These are phyloP conservation scores for Drosophila pandora DNA, from an alignment of 1,140 invertebrate genomes.

Conservation along the genomic window DNA sequence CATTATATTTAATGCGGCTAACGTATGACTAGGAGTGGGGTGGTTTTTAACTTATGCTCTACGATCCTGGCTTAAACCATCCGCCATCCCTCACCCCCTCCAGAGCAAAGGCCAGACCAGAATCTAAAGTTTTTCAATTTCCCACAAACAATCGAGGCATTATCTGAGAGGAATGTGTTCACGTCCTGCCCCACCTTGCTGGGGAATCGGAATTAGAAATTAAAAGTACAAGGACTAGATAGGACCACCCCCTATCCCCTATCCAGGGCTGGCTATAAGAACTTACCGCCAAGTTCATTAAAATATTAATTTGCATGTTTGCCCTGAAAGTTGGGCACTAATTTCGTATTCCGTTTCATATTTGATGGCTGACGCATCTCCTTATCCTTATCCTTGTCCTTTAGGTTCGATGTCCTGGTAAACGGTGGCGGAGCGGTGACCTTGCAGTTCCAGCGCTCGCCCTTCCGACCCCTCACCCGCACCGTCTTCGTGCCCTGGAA, in stretches of 20 bases:
- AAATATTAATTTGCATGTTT: slow-evolving; percentile 81
- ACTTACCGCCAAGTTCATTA: slow-evolving; percentile 60
- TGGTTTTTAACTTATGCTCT: slow-evolving; percentile 60
- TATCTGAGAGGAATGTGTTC: slow-evolving; percentile 37
- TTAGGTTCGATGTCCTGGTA: slow-evolving; percentile 98
- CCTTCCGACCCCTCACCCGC: slow-evolving; percentile 93
- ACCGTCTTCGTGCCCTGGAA: slow-evolving; percentile 98
- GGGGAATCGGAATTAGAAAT: slow-evolving; percentile 4
- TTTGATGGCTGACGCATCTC: slow-evolving; percentile 1
- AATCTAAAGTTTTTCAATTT: slow-evolving; percentile 79
- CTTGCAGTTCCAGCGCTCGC: slow-evolving; percentile 96
- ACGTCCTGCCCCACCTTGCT: slow-evolving; percentile 6
- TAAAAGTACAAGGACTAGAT: neutral
- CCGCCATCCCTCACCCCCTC: neutral
- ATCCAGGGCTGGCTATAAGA: no score
- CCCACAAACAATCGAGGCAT: slow-evolving; percentile 79
- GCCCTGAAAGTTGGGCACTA: slow-evolving; percentile 32
- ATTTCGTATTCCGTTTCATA: slow-evolving; percentile 19
- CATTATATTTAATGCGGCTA: slow-evolving; percentile 80
- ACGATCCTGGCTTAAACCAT: neutral
- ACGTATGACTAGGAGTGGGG: slow-evolving; percentile 43
- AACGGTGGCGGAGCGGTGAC: slow-evolving; percentile 99
- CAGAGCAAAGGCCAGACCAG: slow-evolving; percentile 9
- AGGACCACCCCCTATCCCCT: no score
- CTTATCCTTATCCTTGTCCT: neutral